These are phyloP conservation scores for Micromussa lordhowensis DNA, from an alignment of 92 coral and sea anemone genomes.

Conservation along the genomic window DNA sequence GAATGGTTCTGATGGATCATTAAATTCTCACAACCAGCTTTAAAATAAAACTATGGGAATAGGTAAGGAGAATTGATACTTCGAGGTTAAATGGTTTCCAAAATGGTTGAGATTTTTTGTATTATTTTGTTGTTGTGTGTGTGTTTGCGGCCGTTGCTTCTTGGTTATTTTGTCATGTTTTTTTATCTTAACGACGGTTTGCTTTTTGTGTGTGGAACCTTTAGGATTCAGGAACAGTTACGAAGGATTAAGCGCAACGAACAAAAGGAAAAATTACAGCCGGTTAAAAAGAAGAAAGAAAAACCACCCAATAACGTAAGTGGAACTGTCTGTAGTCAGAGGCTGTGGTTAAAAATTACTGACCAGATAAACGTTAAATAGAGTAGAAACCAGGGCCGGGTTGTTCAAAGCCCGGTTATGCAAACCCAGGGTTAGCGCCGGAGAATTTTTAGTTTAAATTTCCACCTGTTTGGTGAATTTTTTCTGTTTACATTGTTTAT, in stretches of 20 bases:
- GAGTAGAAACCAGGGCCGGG: no score
- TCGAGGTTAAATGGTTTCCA: background rate
- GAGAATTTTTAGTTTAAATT: no score
- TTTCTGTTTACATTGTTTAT: no score
- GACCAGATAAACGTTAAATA: background rate
- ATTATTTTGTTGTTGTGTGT: no score
- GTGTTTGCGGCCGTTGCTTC: background rate
- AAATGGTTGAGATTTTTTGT: no score
- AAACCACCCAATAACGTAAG: conserved; percentile 90
- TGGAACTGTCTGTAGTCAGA: background rate
- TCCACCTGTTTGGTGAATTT: no score
- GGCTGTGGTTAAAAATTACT: background rate
- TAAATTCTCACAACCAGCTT: background rate
- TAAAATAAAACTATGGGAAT: background rate
- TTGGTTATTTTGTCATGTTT: background rate
- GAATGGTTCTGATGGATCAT: background rate
- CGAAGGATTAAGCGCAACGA: conserved; percentile 95
- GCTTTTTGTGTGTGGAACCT: background rate
- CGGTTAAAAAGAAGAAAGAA: conserved; percentile 96
- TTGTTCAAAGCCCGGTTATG: no score
- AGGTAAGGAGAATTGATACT: background rate
- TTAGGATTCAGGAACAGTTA: conserved; percentile 95
- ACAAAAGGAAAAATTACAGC: conserved; percentile 93
- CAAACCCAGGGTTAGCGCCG: no score
- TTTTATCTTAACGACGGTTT: no score